Evolutionary conservation across 2,113 vertebrate species (phyloP).

Genomic region (Callospermophilus lateralis): DNA sequence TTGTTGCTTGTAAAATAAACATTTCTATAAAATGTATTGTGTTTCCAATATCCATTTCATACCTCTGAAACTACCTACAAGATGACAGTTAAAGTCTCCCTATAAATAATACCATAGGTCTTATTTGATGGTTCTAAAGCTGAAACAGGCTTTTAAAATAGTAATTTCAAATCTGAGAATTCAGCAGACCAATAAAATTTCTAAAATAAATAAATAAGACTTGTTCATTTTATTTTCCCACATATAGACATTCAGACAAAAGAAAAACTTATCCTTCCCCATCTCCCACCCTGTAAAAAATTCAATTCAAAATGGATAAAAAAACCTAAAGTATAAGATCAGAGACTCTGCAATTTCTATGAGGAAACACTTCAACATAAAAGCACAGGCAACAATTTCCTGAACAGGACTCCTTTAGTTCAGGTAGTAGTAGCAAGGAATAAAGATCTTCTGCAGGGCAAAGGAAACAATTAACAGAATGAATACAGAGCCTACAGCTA

Average conservation of each 20-base stretch:
- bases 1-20: not conserved
- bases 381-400: not conserved
- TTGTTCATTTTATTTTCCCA: slow-evolving; percentile 18
- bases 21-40: not conserved
- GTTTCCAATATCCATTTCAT: not conserved
- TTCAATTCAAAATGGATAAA: not conserved
- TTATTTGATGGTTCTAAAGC: not conserved
- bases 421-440: not conserved
- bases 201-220: not conserved
- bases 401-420: not conserved
- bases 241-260: not conserved
- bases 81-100: not conserved
- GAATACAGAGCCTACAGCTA: not conserved
- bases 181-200: slow-evolving; percentile 7
- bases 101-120: not conserved
- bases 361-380: not conserved
- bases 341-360: not conserved
- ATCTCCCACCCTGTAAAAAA: not conserved
- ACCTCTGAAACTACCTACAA: not conserved
- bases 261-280: not conserved
- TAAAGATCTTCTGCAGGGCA: not conserved
- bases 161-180: not conserved
- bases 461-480: not conserved
- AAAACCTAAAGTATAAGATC: not conserved
- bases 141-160: not conserved